Conservation (phyloP, 1,140 invertebrate species). For the Ephestia elutella region DNA sequence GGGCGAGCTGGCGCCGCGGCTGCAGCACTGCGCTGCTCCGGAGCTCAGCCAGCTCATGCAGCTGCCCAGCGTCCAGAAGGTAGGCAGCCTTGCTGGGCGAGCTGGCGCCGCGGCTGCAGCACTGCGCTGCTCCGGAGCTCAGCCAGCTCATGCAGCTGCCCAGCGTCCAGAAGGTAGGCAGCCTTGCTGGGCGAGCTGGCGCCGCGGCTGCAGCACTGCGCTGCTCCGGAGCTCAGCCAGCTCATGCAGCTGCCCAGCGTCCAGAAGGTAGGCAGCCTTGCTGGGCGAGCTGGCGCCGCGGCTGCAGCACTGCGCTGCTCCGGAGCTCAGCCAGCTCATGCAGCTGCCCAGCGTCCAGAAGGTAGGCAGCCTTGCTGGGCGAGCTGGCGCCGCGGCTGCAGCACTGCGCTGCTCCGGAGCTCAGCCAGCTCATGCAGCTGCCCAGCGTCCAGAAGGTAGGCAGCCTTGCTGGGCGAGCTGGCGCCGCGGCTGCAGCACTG, state of each 20-base stretch:
- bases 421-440: slow-evolving; percentile 50
- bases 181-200: too few relatives aligned
- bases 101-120: slow-evolving; percentile 52
- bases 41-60: slow-evolving; percentile 52
- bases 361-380: slow-evolving; percentile 35
- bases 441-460: slow-evolving; percentile 50
- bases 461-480: too few relatives aligned
- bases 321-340: too few relatives aligned
- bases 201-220: too few relatives aligned
- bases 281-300: slow-evolving; percentile 50
- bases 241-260: slow-evolving; percentile 53
- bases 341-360: slow-evolving; percentile 52
- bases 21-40: too few relatives aligned
- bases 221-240: too few relatives aligned
- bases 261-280: slow-evolving; percentile 41
- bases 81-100: too few relatives aligned
- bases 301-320: too few relatives aligned
- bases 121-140: too few relatives aligned
- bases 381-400: slow-evolving; percentile 51
- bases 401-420: too few relatives aligned
- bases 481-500: slow-evolving; percentile 56
- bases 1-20: slow-evolving; percentile 51
- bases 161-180: slow-evolving; percentile 45
- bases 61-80: slow-evolving; percentile 52
- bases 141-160: slow-evolving; percentile 53